Percentiles rank a stretch among this genome's conserved stretches.
Evolutionary conservation across 2,888 invertebrate species (phyloP).

Genomic region (Lasioglossum zephyrum): DNA sequence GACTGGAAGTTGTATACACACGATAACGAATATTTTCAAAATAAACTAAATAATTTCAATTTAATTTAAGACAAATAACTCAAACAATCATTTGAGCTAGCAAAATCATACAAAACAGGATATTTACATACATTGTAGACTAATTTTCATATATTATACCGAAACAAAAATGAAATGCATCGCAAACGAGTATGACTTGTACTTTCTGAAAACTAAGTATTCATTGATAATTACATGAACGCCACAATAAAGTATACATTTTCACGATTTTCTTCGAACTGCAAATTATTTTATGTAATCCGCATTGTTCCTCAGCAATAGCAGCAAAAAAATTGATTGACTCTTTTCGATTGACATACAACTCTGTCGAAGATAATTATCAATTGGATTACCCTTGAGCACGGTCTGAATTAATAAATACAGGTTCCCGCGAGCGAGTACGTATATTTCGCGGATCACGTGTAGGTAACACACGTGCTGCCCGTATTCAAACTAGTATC

Average conservation of each 20-base stretch:
- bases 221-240: neutral
- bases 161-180: neutral
- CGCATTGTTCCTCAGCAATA: too few species aligned
- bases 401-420: neutral
- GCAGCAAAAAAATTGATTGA: neutral
- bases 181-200: neutral
- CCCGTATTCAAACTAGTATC: conserved; percentile 4
- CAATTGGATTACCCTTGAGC: neutral
- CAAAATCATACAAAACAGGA: neutral
- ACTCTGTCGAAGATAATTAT: neutral
- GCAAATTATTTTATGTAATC: neutral
- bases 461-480: neutral
- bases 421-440: neutral
- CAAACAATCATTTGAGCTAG: neutral
- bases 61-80: neutral
- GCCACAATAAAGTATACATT: too few species aligned
- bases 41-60: too few species aligned
- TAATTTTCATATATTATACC: neutral
- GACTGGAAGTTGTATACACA: neutral
- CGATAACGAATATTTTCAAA: neutral
- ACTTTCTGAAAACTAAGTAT: neutral
- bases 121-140: neutral
- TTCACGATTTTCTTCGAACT: neutral
- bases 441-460: neutral
- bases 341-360: neutral